A percentile compares a stretch with the other conserved stretches of the same genome.
Evolutionary conservation across 1,140 invertebrate species (phyloP).

Genomic region (Alviniconcha marisindica): DNA sequence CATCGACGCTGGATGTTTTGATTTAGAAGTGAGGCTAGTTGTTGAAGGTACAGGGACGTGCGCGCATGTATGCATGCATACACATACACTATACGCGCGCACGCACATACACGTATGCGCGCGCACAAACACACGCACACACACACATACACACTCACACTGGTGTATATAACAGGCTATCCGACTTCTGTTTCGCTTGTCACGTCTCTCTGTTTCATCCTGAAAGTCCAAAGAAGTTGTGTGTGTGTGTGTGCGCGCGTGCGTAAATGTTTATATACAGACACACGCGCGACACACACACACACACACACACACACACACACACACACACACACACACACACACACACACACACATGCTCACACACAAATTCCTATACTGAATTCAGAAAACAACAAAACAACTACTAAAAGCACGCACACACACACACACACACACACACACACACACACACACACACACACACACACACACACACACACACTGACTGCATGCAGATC

Average conservation of each 20-base stretch:
- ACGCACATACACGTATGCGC: not conserved
- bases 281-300: slow-evolving; percentile 16
- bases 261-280: no score
- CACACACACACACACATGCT: not conserved
- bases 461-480: slow-evolving; percentile 10
- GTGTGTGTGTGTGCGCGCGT: no score
- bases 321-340: not conserved
- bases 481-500: not conserved
- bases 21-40: not conserved
- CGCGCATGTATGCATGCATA: not conserved
- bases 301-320: not conserved
- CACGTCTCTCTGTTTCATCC: not conserved
- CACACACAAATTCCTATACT: not conserved
- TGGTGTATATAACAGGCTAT: no score
- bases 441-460: not conserved
- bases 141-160: not conserved
- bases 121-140: not conserved
- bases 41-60: not conserved
- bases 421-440: not conserved
- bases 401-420: not conserved
- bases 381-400: not conserved
- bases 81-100: not conserved
- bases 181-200: no score
- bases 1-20: no score
- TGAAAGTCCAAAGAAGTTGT: no score